Evolutionary conservation across 2,888 invertebrate species (phyloP).

Genomic region (Tillus elongatus): DNA sequence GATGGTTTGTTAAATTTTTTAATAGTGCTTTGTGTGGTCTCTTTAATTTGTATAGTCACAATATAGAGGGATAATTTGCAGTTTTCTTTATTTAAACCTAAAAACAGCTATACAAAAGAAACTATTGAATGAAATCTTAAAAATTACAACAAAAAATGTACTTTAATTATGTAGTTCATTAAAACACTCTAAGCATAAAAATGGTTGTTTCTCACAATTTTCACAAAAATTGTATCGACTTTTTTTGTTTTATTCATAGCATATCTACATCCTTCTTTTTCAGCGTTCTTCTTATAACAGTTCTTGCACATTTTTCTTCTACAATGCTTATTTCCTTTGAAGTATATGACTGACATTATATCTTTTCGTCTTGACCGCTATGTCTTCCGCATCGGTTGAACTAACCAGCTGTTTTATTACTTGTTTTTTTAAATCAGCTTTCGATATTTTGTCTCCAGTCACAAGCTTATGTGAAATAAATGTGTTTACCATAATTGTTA

Average conservation of each 20-base stretch:
- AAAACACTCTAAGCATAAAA: background rate
- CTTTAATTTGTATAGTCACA: background rate
- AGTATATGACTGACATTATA: background rate
- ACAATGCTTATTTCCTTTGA: background rate
- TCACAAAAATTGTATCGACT: constrained; percentile 1
- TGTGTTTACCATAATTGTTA: background rate
- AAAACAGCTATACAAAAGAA: too few species aligned
- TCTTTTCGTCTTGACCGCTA: constrained; percentile 1
- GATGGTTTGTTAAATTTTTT: background rate
- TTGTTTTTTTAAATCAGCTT: background rate
- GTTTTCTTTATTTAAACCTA: constrained; percentile 3
- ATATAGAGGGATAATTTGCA: background rate
- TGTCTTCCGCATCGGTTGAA: background rate
- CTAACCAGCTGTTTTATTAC: background rate
- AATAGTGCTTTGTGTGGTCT: background rate
- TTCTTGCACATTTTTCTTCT: constrained; percentile 1
- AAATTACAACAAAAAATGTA: background rate
- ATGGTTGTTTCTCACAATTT: background rate
- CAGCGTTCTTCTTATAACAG: constrained; percentile 3
- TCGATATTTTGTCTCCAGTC: background rate
- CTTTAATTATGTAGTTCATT: background rate
- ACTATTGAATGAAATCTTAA: too few species aligned
- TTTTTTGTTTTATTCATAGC: constrained; percentile 3
- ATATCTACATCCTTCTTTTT: background rate
- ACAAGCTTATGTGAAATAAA: background rate